Conservation (phyloP, 1,140 invertebrate species). For the Chionoecetes opilio region DNA sequence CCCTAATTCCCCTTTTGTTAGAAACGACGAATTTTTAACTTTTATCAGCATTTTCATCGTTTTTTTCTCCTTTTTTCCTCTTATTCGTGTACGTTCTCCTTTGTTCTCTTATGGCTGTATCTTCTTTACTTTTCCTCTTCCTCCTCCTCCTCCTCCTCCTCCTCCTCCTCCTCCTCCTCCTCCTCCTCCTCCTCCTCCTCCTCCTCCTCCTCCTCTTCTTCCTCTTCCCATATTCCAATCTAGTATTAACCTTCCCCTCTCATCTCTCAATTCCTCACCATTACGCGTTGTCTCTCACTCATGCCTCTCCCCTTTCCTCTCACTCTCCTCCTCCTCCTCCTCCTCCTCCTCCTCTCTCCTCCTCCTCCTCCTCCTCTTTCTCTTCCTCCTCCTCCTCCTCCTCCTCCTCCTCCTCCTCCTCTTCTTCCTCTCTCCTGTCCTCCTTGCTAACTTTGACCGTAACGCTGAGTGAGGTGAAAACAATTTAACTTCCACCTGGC, state of each 20-base stretch:
- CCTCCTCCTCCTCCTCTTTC: background rate
- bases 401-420: background rate
- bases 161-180: no score
- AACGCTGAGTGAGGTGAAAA: slow-evolving; percentile 29
- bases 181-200: background rate
- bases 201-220: background rate
- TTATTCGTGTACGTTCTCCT: no score
- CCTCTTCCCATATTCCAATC: no score
- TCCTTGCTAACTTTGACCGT: background rate
- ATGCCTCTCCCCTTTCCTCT: background rate
- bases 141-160: no score
- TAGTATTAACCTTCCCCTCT: no score
- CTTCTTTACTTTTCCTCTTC: no score
- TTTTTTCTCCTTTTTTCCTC: no score
- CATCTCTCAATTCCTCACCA: no score
- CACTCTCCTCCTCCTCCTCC: background rate
- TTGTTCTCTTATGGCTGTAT: no score
- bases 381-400: background rate
- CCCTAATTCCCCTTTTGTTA: no score
- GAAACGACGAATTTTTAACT: no score
- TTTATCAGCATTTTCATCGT: no score
- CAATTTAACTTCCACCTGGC: slow-evolving; percentile 10
- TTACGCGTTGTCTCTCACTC: background rate
- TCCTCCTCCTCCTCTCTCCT: background rate
- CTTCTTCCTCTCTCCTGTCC: background rate